Evolutionary conservation across 2,888 invertebrate species (phyloP).

Genomic region (Pterobdella sp.): DNA sequence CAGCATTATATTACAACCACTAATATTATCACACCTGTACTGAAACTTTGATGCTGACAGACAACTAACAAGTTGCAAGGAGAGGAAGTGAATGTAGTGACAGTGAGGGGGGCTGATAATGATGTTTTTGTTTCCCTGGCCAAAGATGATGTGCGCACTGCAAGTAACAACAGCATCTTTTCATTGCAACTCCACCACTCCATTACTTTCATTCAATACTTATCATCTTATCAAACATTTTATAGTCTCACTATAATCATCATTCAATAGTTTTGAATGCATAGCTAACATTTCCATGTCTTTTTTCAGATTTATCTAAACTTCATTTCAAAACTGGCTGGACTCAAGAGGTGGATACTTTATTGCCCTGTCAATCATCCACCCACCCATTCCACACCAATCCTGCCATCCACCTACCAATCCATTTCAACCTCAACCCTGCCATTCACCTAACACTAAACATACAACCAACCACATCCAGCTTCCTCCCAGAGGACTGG

Average conservation of each 20-base stretch:
- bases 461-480: background rate
- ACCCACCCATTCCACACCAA: background rate
- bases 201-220: too few species aligned
- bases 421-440: background rate
- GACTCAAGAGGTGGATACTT: slow-evolving; percentile 18
- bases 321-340: slow-evolving; percentile 6
- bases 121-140: slow-evolving; percentile 27
- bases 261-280: too few species aligned
- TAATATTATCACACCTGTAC: too few species aligned
- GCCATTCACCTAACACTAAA: background rate
- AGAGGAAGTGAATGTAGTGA: slow-evolving; percentile 22
- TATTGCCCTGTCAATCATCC: background rate
- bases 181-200: too few species aligned
- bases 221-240: too few species aligned
- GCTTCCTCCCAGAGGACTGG: slow-evolving; percentile 20
- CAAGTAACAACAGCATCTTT: slow-evolving; percentile 7
- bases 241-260: too few species aligned
- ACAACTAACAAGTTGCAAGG: background rate
- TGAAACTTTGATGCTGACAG: too few species aligned
- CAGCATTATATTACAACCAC: too few species aligned
- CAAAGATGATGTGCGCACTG: slow-evolving; percentile 7
- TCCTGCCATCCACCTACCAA: background rate
- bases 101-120: slow-evolving; percentile 21
- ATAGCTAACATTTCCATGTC: too few species aligned
- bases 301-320: background rate